phyloP scores from a whole-genome alignment of 2,797 vertebrate genomes.

The Lepus townsendii region DNA sequence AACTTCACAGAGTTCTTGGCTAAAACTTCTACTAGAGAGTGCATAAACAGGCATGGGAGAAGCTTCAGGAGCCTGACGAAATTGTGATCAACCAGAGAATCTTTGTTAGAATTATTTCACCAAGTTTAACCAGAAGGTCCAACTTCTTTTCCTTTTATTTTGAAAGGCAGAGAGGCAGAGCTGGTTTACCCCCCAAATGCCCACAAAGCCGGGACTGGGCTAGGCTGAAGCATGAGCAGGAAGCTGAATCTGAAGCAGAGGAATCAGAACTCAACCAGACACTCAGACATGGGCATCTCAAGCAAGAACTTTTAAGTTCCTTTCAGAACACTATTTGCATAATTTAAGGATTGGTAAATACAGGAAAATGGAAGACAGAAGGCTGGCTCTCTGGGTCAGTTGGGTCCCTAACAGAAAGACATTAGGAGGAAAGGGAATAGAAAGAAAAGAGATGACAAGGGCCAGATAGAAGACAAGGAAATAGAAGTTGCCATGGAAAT shows the following conservation, averaged over 20 bases:
- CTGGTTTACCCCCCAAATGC: too few relatives aligned
- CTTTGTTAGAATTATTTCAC: not conserved
- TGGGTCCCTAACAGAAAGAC: conserved; percentile 19
- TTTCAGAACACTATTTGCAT: conserved; percentile 13
- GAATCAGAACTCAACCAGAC: too few relatives aligned
- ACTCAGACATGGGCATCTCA: too few relatives aligned
- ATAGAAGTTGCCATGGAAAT: not conserved
- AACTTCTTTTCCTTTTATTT: not conserved
- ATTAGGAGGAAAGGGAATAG: not conserved
- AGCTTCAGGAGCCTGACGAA: not conserved
- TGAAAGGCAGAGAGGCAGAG: too few relatives aligned
- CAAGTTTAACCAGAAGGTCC: not conserved
- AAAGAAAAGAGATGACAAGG: not conserved
- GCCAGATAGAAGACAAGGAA: not conserved
- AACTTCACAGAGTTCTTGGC: not conserved
- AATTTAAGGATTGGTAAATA: not conserved
- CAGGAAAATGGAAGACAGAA: not conserved
- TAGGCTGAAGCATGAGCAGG: too few relatives aligned
- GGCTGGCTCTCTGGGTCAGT: not conserved
- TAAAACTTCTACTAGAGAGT: not conserved
- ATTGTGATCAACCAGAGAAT: not conserved
- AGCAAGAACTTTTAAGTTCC: not conserved
- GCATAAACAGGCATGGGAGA: not conserved
- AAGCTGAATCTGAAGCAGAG: too few relatives aligned
- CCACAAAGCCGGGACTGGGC: too few relatives aligned